Conservation (phyloP, 2,888 invertebrate species). For the Itoplectis maculator region DNA sequence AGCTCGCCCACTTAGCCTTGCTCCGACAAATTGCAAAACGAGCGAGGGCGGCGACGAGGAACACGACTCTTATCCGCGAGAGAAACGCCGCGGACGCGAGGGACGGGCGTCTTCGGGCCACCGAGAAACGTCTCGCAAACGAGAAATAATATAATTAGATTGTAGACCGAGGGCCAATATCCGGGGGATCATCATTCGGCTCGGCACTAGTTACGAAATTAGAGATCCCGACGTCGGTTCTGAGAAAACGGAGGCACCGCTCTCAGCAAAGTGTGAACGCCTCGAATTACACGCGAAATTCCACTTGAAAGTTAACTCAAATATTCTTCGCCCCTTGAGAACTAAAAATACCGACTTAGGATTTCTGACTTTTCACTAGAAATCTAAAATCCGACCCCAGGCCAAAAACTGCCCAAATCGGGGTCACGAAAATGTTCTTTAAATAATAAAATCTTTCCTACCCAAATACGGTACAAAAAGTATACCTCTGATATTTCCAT, state of each 20-base stretch:
- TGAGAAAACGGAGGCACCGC: not conserved
- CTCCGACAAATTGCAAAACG: slow-evolving; percentile 58
- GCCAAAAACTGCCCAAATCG: too few relatives aligned
- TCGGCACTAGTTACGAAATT: slow-evolving; percentile 29
- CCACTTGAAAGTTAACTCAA: slow-evolving; percentile 7
- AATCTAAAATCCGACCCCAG: too few relatives aligned
- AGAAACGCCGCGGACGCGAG: not conserved
- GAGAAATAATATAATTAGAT: slow-evolving; percentile 64
- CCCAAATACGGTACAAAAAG: too few relatives aligned
- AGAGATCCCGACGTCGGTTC: slow-evolving; percentile 1
- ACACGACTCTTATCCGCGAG: slow-evolving; percentile 9
- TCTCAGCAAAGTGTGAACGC: not conserved
- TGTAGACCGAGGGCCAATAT: slow-evolving; percentile 39
- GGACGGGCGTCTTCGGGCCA: slow-evolving; percentile 41
- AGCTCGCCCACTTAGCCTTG: slow-evolving; percentile 57
- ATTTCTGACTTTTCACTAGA: too few relatives aligned
- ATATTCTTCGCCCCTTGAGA: not conserved
- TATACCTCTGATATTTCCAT: too few relatives aligned
- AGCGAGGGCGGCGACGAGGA: slow-evolving; percentile 8
- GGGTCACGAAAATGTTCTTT: too few relatives aligned
- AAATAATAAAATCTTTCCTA: too few relatives aligned
- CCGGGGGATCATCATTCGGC: slow-evolving; percentile 39
- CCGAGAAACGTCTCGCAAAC: slow-evolving; percentile 29
- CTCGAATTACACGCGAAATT: not conserved
- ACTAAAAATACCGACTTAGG: not conserved